Evolutionary conservation across 2,797 vertebrate species (phyloP).

Genomic region (Paguma larvata): DNA sequence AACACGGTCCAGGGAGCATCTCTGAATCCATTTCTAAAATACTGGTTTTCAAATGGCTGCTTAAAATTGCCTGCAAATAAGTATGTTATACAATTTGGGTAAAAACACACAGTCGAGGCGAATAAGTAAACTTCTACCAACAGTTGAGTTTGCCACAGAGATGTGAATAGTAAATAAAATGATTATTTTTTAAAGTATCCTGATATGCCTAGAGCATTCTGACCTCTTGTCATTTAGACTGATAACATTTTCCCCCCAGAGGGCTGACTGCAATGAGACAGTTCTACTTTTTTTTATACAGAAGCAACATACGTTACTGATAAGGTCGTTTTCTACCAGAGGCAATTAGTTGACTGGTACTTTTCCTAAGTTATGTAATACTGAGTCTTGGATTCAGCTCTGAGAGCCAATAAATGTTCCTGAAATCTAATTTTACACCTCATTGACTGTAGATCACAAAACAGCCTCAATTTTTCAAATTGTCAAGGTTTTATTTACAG

Average conservation of each 20-base stretch:
- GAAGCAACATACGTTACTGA: slow-evolving; percentile 45
- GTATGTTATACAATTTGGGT: slow-evolving; percentile 64
- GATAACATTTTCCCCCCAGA: slow-evolving; percentile 46
- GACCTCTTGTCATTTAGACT: slow-evolving; percentile 64
- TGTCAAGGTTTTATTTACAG: slow-evolving; percentile 70
- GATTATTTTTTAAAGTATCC: slow-evolving; percentile 58
- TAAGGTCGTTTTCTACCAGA: slow-evolving; percentile 71
- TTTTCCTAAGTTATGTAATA: slow-evolving; percentile 70
- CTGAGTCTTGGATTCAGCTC: slow-evolving; percentile 59
- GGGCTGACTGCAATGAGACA: slow-evolving; percentile 27
- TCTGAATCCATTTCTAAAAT: slow-evolving; percentile 69
- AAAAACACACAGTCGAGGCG: slow-evolving; percentile 20
- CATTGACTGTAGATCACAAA: slow-evolving; percentile 79
- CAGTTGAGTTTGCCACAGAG: slow-evolving; percentile 49
- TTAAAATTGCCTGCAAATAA: slow-evolving; percentile 73
- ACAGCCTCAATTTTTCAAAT: slow-evolving; percentile 74
- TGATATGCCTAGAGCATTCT: slow-evolving; percentile 49
- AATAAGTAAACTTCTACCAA: slow-evolving; percentile 55
- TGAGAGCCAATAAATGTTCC: slow-evolving; percentile 71
- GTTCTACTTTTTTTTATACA: slow-evolving; percentile 72
- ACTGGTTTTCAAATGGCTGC: slow-evolving; percentile 71
- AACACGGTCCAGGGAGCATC: slow-evolving; percentile 47
- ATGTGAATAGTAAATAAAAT: slow-evolving; percentile 65
- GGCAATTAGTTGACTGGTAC: slow-evolving; percentile 40
- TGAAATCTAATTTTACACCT: slow-evolving; percentile 75